Evolutionary conservation across 2,797 vertebrate species (phyloP).

Genomic region (Enteromius afrohamiltoni): DNA sequence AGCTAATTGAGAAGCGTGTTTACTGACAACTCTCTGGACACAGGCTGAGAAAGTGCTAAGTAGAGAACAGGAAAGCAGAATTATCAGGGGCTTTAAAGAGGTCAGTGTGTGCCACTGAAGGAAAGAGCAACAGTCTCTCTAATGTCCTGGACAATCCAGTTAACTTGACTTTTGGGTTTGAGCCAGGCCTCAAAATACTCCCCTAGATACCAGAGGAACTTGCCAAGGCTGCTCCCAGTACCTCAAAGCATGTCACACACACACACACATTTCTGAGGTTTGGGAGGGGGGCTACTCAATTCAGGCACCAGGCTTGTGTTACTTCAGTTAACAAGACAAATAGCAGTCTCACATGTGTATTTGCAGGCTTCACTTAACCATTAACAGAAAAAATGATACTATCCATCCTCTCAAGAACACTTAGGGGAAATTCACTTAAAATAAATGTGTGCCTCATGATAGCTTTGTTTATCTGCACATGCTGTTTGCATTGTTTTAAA

Average conservation of each 20-base stretch:
- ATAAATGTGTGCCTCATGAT: background rate
- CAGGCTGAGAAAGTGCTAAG: background rate
- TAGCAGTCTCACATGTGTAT: conserved; percentile 4
- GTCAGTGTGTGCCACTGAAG: conserved; percentile 17
- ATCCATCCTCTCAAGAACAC: conserved; percentile 2
- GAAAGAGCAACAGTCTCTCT: conserved; percentile 11
- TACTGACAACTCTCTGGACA: conserved; percentile 26
- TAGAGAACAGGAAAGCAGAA: conserved; percentile 36
- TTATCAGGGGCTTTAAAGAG: conserved; percentile 18
- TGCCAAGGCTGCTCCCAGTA: conserved; percentile 37
- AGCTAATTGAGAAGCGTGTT: conserved; percentile 43
- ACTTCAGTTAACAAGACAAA: conserved; percentile 30
- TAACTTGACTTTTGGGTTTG: conserved; percentile 29
- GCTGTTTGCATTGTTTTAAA: background rate
- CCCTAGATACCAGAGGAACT: conserved; percentile 31
- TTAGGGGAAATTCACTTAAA: background rate
- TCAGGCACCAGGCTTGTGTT: conserved; percentile 24
- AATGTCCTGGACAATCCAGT: conserved; percentile 31
- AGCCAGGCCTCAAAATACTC: conserved; percentile 31
- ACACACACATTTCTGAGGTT: conserved; percentile 15
- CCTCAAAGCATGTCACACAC: conserved; percentile 33
- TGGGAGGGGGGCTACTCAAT: background rate
- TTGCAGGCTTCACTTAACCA: conserved; percentile 21
- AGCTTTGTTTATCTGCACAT: background rate
- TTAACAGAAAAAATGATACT: conserved; percentile 10